A percentile compares a stretch with the other conserved stretches of the same genome.
These are phyloP conservation scores for Ophioninae sp. DNA, from an alignment of 2,888 invertebrate genomes.

Conservation along the genomic window DNA sequence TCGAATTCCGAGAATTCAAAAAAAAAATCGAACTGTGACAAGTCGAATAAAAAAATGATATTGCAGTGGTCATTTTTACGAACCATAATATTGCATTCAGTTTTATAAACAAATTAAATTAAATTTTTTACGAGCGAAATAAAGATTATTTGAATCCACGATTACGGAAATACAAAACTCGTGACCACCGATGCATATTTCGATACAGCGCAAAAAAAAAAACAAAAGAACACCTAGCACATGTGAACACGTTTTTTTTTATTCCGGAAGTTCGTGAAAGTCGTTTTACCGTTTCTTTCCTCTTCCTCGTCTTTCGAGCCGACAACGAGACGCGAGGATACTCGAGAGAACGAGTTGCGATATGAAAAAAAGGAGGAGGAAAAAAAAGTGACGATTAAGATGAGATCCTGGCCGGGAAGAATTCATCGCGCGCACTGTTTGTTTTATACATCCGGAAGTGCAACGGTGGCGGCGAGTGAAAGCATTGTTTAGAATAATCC, in stretches of 20 bases:
- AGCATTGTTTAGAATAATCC: slow-evolving; percentile 31
- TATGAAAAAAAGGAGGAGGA: background rate
- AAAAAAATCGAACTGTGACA: too few species aligned
- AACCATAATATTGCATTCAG: too few species aligned
- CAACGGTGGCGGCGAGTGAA: slow-evolving; percentile 55
- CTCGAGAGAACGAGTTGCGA: background rate
- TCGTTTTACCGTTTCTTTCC: background rate
- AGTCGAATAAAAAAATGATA: too few species aligned
- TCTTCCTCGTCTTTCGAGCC: background rate
- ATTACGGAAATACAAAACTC: too few species aligned
- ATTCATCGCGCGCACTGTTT: slow-evolving; percentile 31
- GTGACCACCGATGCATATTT: too few species aligned
- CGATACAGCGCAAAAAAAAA: too few species aligned
- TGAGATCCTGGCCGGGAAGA: background rate
- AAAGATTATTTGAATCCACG: too few species aligned
- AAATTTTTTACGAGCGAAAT: too few species aligned
- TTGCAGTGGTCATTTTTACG: too few species aligned
- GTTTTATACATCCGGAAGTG: slow-evolving; percentile 55
- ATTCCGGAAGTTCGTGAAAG: background rate
- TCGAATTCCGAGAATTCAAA: too few species aligned
- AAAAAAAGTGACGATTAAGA: slow-evolving; percentile 3
- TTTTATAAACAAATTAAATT: too few species aligned
- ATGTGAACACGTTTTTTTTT: background rate
- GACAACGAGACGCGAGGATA: background rate
- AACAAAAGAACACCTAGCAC: background rate